Conservation (phyloP, 2,888 invertebrate genomes). For the Harmothoe impar region DNA sequence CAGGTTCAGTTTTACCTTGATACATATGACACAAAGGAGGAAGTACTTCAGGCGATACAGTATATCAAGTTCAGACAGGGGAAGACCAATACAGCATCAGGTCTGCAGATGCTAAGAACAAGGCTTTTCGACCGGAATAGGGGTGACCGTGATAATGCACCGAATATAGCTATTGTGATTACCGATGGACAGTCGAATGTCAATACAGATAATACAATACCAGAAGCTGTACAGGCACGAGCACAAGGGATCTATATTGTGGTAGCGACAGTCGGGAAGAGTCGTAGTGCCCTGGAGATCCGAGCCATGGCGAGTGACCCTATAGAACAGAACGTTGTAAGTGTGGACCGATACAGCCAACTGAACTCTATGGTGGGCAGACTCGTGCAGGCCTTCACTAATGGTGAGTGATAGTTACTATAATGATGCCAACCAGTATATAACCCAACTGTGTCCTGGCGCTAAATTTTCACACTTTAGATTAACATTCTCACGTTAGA, state of each 20-base stretch:
- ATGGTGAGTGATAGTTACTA: conserved; percentile 31
- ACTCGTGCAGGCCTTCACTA: background rate
- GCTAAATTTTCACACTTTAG: too few relatives aligned
- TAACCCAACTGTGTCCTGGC: too few relatives aligned
- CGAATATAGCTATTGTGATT: conserved; percentile 52
- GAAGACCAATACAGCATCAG: conserved; percentile 48
- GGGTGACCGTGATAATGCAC: conserved; percentile 41
- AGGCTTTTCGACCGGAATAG: background rate
- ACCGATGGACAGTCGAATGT: conserved; percentile 53
- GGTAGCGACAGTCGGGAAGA: conserved; percentile 65
- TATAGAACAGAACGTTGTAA: conserved; percentile 1
- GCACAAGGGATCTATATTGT: conserved; percentile 66
- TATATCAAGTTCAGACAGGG: conserved; percentile 46
- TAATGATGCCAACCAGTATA: too few relatives aligned
- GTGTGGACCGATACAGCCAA: background rate
- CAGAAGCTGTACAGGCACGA: conserved; percentile 41
- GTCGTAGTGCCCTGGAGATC: background rate
- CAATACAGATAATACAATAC: conserved; percentile 32
- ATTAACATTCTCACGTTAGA: too few relatives aligned
- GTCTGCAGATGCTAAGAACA: conserved; percentile 6
- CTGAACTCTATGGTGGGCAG: background rate
- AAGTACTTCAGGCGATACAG: conserved; percentile 49
- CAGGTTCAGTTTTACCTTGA: conserved; percentile 38
- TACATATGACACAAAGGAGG: conserved; percentile 40
- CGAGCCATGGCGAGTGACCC: conserved; percentile 40